A percentile compares a stretch with the other conserved stretches of the same genome.
phyloP scores from a whole-genome alignment of 2,113 vertebrate species.

The Oreochromis niloticus region DNA sequence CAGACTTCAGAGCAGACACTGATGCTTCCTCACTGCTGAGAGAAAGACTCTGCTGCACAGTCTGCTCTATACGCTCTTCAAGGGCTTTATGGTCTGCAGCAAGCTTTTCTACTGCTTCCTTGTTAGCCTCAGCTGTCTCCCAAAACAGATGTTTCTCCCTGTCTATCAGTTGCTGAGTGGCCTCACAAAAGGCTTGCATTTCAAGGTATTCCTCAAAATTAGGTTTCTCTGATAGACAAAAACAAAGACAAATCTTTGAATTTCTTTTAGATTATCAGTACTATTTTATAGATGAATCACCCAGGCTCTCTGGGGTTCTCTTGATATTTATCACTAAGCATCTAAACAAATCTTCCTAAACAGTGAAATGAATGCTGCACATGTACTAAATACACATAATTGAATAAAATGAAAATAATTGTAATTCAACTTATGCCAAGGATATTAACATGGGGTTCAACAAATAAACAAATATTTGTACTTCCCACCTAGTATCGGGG shows the following conservation, averaged over 20 bases:
- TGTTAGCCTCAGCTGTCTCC: not conserved
- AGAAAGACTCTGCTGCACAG: too few species aligned
- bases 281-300: rapidly evolving
- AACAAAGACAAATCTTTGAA: not conserved
- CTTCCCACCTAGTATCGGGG: rapidly evolving
- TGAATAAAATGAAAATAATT: too few species aligned
- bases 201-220: slow-evolving; percentile 49
- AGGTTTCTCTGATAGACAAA: not conserved
- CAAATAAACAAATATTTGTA: too few species aligned
- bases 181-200: not conserved
- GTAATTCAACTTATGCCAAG: too few species aligned
- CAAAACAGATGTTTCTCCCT: slow-evolving; percentile 68
- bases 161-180: slow-evolving; percentile 63
- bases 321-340: too few species aligned
- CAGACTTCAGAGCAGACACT: slow-evolving; percentile 39
- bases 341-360: too few species aligned
- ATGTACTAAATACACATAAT: too few species aligned
- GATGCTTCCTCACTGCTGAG: too few species aligned
- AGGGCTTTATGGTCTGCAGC: too few species aligned
- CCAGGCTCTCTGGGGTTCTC: not conserved
- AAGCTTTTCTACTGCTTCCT: not conserved
- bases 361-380: too few species aligned
- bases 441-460: too few species aligned
- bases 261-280: not conserved
- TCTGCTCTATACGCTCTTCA: too few species aligned